phyloP scores from a whole-genome alignment of 2,888 invertebrate genomes.

The Neuroscelio doddi region DNA sequence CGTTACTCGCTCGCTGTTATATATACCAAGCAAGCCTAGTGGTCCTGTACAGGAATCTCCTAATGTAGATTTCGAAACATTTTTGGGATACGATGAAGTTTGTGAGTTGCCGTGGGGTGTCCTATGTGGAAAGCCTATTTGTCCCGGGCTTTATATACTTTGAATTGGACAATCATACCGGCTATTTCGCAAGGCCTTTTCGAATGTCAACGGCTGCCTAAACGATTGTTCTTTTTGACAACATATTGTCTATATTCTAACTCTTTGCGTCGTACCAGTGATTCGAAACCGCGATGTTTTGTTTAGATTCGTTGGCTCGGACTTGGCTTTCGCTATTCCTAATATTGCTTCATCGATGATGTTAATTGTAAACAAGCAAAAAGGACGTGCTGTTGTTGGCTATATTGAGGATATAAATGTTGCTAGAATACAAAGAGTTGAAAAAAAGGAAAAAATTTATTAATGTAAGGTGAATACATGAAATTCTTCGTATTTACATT shows the following conservation, averaged over 20 bases:
- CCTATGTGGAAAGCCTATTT: background rate
- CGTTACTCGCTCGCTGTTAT: constrained; percentile 4
- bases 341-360: background rate
- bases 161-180: background rate
- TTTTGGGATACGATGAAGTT: constrained; percentile 12
- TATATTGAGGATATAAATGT: background rate
- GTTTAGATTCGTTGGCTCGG: background rate
- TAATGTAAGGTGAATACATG: background rate
- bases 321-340: background rate
- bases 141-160: background rate
- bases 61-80: background rate
- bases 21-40: background rate
- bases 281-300: constrained; percentile 5
- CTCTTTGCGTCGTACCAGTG: background rate
- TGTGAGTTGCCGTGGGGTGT: background rate
- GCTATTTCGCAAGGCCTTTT: background rate
- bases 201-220: background rate
- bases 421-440: no score
- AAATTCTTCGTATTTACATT: background rate
- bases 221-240: background rate
- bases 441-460: background rate
- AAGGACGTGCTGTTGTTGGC: no score
- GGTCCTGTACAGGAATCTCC: background rate
- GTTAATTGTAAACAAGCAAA: background rate
- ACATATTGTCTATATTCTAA: background rate